phyloP scores from a whole-genome alignment of 2,797 vertebrate genomes.

The Cetoscarus ocellatus region DNA sequence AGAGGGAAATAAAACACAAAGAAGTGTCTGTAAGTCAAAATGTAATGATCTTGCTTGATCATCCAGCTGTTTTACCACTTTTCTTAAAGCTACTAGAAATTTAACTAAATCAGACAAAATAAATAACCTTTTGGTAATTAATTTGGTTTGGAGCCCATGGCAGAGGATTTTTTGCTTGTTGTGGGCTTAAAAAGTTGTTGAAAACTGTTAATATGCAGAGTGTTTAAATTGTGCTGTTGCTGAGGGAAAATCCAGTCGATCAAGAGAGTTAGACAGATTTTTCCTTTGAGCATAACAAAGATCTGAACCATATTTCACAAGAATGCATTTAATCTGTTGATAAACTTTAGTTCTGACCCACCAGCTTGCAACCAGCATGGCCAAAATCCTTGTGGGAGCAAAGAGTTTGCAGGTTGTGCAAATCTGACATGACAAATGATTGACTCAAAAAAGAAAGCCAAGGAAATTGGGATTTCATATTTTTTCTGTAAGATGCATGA shows the following conservation, averaged over 20 bases:
- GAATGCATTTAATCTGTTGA: constrained; percentile 7
- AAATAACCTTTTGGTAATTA: no score
- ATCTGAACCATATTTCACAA: not conserved
- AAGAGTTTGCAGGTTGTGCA: not conserved
- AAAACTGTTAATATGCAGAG: not conserved
- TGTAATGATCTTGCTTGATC: no score
- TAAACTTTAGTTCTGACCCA: constrained; percentile 2
- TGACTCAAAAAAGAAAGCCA: not conserved
- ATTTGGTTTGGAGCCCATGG: no score
- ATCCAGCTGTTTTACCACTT: no score
- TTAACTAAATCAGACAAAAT: no score
- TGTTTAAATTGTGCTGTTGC: not conserved
- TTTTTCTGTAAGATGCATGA: not conserved
- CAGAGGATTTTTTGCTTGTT: no score
- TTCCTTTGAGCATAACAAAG: not conserved
- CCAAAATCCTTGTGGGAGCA: not conserved
- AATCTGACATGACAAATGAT: not conserved
- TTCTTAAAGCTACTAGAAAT: no score
- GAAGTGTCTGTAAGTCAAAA: no score
- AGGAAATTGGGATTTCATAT: not conserved
- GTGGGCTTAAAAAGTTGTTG: not conserved
- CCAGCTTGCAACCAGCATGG: not conserved
- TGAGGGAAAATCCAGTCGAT: not conserved
- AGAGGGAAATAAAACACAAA: no score
- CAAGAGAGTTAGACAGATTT: not conserved